Conservation (phyloP, 2,797 vertebrate genomes). For the Poecilia gillii region DNA sequence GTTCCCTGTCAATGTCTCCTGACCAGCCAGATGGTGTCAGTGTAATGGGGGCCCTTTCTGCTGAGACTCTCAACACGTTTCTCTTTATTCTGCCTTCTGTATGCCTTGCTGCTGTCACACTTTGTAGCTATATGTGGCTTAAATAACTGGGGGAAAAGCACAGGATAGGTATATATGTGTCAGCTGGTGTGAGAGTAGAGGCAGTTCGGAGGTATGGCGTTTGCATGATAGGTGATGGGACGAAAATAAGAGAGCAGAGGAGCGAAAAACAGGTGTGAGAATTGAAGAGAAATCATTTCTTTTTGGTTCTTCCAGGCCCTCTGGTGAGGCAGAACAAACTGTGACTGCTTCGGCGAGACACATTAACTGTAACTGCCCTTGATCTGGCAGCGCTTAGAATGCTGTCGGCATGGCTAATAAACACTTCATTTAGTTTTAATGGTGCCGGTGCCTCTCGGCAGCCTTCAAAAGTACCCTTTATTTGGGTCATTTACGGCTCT, state of each 20-base stretch:
- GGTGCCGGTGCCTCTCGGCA: constrained; percentile 80
- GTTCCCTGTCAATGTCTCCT: constrained; percentile 71
- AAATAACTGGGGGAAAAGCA: constrained; percentile 61
- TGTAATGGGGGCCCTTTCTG: constrained; percentile 48
- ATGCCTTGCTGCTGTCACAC: constrained; percentile 64
- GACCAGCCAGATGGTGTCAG: constrained; percentile 64
- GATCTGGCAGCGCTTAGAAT: constrained; percentile 83
- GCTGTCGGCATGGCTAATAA: constrained; percentile 87
- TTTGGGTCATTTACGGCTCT: constrained; percentile 89
- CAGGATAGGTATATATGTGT: constrained; percentile 51
- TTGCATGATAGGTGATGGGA: constrained; percentile 24
- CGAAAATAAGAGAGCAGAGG: constrained; percentile 38
- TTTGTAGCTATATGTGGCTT: constrained; percentile 62
- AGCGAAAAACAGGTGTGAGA: constrained; percentile 61
- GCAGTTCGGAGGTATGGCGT: constrained; percentile 32
- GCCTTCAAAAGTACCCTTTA: constrained; percentile 88
- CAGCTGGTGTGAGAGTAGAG: constrained; percentile 42
- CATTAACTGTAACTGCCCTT: constrained; percentile 86
- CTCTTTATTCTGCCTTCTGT: constrained; percentile 58
- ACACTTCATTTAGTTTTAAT: constrained; percentile 90
- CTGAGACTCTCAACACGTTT: constrained; percentile 39
- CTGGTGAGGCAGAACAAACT: constrained; percentile 81
- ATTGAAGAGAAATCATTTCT: constrained; percentile 54
- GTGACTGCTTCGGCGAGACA: constrained; percentile 74
- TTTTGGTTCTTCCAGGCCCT: constrained; percentile 71